Evolutionary conservation across 2,888 invertebrate genomes (phyloP), one percentile per base, ranked within the genome.

Genomic region (Siphonodentalium dalli): DNA sequence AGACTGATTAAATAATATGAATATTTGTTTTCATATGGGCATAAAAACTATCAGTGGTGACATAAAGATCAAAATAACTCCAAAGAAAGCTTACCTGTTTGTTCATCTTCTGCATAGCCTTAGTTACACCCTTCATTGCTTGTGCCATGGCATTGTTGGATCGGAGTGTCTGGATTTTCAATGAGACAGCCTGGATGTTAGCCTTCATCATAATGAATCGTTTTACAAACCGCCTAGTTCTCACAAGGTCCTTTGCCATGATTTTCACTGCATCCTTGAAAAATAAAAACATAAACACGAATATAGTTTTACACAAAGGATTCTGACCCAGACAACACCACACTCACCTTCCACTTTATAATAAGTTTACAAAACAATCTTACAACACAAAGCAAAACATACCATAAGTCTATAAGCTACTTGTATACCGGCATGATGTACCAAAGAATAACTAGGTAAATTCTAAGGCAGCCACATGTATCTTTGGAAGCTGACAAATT

Each of bases 171-270:
- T 97, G 97, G 61, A 98, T 96, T 85, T 98, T 99, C 49, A 99
- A 86, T 0, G 96, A 91, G 7, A 81, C 80, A n/a, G 79, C 80
- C 52, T 99, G 98, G 72, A 99, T 98, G 82, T 99, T 99, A 1
- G 99, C 98, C 80, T 93, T 92, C 98, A 99, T 99, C 65, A 99
- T 82, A 89, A 99, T 98, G 81, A 99, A 99, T 83, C 99, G 99
- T 82, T 98, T 97, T 44, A 91, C 90, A 76, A 98, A 97, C 28
- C 85, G 88, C 57, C 99, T 86, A 1, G 99, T 99, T 65, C 99
- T 87, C 6, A 99, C 99, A 65, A 99, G 85, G 84, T 99, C 99
- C 81, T 95, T 95, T 0, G 99, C 99, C 98, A 99, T 98, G 68
- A 99, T 97, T 86, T 96, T 98, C 0, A 99, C 99, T 13, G 99